Percentiles rank a stretch among this genome's conserved stretches.
phyloP scores from a whole-genome alignment of 2,113 vertebrate genomes.

The Emydocephalus ijimae region DNA sequence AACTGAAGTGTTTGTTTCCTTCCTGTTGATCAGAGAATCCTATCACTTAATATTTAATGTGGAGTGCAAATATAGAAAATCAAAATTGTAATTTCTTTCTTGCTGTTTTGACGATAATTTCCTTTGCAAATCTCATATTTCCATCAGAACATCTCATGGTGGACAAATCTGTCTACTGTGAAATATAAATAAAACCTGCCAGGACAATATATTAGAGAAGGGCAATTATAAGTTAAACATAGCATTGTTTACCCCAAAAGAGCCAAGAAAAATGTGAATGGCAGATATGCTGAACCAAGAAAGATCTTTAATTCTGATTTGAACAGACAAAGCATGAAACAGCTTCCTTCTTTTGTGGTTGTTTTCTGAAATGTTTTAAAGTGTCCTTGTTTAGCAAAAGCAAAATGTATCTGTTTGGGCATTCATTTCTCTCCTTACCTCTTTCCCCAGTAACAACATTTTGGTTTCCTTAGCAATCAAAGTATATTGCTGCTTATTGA shows the following conservation, averaged over 20 bases:
- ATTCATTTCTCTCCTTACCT: constrained; percentile 8
- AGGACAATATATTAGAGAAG: neutral
- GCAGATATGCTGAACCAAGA: neutral
- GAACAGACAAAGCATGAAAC: neutral
- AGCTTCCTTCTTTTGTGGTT: constrained; percentile 2
- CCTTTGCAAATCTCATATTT: neutral
- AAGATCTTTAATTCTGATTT: neutral
- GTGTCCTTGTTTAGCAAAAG: constrained; percentile 24
- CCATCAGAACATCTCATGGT: neutral
- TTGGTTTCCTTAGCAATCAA: neutral
- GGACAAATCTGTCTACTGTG: neutral
- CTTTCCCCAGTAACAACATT: neutral
- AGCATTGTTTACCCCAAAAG: neutral
- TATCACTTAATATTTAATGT: neutral
- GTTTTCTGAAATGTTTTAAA: neutral
- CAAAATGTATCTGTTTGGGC: constrained; percentile 8
- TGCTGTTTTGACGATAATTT: neutral
- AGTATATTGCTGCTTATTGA: neutral
- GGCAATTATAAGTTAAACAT: neutral
- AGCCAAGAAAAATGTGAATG: neutral
- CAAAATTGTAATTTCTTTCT: neutral
- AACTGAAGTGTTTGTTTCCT: neutral
- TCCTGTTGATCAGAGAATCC: neutral
- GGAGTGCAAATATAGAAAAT: neutral
- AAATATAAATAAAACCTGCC: neutral